These are phyloP conservation scores for Cyclina sinensis DNA, from an alignment of 1,140 invertebrate genomes.

Conservation along the genomic window DNA sequence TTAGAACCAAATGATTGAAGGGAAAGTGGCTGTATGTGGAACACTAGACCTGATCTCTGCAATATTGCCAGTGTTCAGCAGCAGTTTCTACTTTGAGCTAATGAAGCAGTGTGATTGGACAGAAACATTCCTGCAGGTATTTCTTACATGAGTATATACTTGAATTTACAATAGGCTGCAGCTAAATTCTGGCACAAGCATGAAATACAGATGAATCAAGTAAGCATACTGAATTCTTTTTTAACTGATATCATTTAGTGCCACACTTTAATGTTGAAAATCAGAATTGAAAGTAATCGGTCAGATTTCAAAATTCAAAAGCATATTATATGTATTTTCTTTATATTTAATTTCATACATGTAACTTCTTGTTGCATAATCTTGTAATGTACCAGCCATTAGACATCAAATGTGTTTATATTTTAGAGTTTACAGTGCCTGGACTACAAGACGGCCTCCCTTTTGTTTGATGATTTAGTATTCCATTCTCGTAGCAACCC, in stretches of 20 bases:
- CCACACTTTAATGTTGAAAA: too few species aligned
- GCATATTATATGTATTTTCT: too few species aligned
- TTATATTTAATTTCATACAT: too few species aligned
- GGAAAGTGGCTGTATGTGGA: background rate
- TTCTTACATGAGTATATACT: background rate
- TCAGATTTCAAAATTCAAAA: too few species aligned
- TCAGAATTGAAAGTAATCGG: too few species aligned
- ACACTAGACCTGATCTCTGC: constrained; percentile 14
- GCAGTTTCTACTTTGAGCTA: constrained; percentile 45
- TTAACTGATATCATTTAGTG: too few species aligned
- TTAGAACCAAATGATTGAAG: background rate
- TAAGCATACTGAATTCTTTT: too few species aligned
- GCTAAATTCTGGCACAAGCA: background rate
- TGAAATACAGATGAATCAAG: too few species aligned
- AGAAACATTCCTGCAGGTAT: constrained; percentile 42
- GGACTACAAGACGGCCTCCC: background rate
- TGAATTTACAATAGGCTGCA: background rate
- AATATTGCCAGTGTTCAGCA: constrained; percentile 22
- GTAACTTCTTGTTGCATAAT: too few species aligned
- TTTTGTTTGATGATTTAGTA: constrained; percentile 14
- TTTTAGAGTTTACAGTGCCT: constrained; percentile 56
- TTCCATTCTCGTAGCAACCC: constrained; percentile 11
- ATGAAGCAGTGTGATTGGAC: constrained; percentile 36
- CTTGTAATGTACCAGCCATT: too few species aligned
- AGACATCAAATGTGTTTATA: too few species aligned